Evolutionary conservation across 2,888 invertebrate genomes (phyloP).

Genomic region (Ceramica pisi): DNA sequence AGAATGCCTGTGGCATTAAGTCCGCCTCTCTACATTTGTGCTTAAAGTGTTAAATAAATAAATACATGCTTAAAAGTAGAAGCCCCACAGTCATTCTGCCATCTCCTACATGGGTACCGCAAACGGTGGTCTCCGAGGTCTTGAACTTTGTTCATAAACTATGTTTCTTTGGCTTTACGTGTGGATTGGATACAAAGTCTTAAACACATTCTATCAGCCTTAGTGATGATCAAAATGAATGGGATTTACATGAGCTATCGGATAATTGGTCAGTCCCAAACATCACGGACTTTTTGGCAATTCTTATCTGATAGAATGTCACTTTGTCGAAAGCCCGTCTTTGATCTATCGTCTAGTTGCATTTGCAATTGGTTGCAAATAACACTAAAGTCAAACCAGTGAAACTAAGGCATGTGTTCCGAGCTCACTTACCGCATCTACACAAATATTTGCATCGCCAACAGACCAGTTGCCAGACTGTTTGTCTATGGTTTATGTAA

Average conservation of each 20-base stretch:
- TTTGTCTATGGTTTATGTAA: slow-evolving; percentile 22
- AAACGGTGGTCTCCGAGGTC: not conserved
- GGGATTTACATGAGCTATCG: too few relatives aligned
- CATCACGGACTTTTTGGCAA: too few relatives aligned
- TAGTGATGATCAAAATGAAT: too few relatives aligned
- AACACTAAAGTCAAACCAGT: not conserved
- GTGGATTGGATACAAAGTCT: too few relatives aligned
- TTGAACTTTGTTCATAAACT: not conserved
- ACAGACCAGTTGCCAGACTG: slow-evolving; percentile 8
- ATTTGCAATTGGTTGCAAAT: not conserved
- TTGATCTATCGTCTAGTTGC: too few relatives aligned
- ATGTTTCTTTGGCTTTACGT: not conserved
- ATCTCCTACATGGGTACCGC: not conserved
- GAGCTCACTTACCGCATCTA: slow-evolving; percentile 1
- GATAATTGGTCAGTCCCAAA: too few relatives aligned
- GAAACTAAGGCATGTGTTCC: not conserved
- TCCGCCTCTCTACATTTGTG: too few relatives aligned
- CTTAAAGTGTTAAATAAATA: too few relatives aligned
- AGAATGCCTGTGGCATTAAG: too few relatives aligned
- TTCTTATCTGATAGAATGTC: too few relatives aligned
- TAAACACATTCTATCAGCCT: too few relatives aligned
- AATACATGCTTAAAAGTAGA: too few relatives aligned
- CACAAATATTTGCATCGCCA: slow-evolving; percentile 11
- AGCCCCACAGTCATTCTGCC: not conserved
- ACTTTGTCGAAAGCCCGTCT: not conserved